phyloP scores from a whole-genome alignment of 2,113 vertebrate species.

The Nibea coibor region DNA sequence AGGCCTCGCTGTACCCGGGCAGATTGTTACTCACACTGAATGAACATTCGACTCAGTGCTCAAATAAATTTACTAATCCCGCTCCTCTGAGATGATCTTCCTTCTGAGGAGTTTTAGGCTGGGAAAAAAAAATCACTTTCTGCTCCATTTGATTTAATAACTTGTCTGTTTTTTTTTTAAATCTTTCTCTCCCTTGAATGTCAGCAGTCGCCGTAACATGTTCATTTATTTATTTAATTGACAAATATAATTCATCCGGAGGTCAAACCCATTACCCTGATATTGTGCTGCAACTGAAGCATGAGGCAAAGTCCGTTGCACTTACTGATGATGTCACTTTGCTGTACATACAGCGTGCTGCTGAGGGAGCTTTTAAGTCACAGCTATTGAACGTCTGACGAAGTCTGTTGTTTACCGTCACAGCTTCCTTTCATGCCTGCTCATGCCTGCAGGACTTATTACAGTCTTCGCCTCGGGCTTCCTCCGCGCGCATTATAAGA shows the following conservation, averaged over 20 bases:
- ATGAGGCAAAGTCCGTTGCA: constrained; percentile 16
- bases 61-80: constrained; percentile 43
- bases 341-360: constrained; percentile 23
- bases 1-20: constrained; percentile 2
- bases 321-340: constrained; percentile 25
- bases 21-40: constrained; percentile 32
- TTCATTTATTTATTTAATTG: constrained; percentile 24
- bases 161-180: not conserved
- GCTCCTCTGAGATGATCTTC: constrained; percentile 57
- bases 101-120: constrained; percentile 50
- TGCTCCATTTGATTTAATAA: constrained; percentile 32
- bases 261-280: not conserved
- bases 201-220: not conserved
- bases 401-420: constrained; percentile 49
- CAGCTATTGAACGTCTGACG: constrained; percentile 45
- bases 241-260: constrained; percentile 24
- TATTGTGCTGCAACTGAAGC: constrained; percentile 14
- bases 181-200: not conserved
- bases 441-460: constrained; percentile 63
- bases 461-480: constrained; percentile 42
- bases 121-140: constrained; percentile 38
- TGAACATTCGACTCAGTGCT: constrained; percentile 29
- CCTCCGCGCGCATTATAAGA: constrained; percentile 23
- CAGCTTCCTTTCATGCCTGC: constrained; percentile 42
- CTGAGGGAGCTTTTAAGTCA: constrained; percentile 39